Conservation (phyloP, 2,888 invertebrate species). For the Emesis russula region DNA sequence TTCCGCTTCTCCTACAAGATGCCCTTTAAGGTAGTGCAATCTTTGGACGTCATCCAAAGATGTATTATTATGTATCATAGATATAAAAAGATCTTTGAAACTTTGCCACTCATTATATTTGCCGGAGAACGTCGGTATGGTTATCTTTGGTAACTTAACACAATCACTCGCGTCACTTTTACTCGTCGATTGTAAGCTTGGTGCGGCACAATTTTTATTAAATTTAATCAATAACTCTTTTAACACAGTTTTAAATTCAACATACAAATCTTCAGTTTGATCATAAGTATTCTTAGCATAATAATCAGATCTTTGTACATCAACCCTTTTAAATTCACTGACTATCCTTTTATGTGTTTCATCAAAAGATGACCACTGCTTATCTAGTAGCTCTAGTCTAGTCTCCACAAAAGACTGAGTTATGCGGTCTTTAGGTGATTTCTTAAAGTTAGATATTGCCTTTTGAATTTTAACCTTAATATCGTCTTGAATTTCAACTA, state of each 20-base stretch:
- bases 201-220: not conserved
- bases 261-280: constrained; percentile 27
- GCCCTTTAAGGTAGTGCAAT: constrained; percentile 76
- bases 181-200: not conserved
- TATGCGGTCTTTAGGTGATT: constrained; percentile 44
- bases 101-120: constrained; percentile 78
- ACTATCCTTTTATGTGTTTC: constrained; percentile 36
- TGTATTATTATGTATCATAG: constrained; percentile 44
- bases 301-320: constrained; percentile 30
- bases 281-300: constrained; percentile 27
- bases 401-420: constrained; percentile 38
- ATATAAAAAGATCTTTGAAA: constrained; percentile 74
- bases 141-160: constrained; percentile 25
- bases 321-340: constrained; percentile 13
- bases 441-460: constrained; percentile 36
- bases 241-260: constrained; percentile 33
- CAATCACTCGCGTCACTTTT: constrained; percentile 9
- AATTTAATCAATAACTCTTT: constrained; percentile 29
- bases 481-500: constrained; percentile 40
- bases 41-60: constrained; percentile 75
- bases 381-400: constrained; percentile 45
- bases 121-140: constrained; percentile 70
- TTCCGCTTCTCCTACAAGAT: constrained; percentile 78
- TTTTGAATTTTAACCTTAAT: constrained; percentile 31
- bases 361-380: constrained; percentile 43